phyloP scores from a whole-genome alignment of 2,888 invertebrate species.

The Thereva unica region DNA sequence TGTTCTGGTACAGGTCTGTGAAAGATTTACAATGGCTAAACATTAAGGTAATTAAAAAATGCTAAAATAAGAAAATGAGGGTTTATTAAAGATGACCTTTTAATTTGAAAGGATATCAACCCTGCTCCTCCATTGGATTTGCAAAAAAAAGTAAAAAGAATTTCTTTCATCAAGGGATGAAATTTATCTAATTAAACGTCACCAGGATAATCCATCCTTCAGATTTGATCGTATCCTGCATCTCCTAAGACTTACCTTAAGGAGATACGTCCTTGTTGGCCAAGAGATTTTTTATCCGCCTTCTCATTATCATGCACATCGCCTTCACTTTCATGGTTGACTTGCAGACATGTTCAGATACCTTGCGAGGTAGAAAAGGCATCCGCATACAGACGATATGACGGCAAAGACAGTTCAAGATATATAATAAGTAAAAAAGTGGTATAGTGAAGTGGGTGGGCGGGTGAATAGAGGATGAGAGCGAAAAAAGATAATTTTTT shows the following conservation, averaged over 20 bases:
- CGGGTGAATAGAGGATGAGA: not conserved
- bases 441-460: not conserved
- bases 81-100: not conserved
- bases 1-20: slow-evolving; percentile 21
- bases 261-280: not conserved
- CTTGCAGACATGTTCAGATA: slow-evolving; percentile 19
- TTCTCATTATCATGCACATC: slow-evolving; percentile 31
- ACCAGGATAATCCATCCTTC: too few species aligned
- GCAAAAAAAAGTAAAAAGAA: too few species aligned
- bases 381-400: slow-evolving; percentile 19
- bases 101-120: too few species aligned
- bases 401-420: slow-evolving; percentile 18
- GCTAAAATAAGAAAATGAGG: slow-evolving; percentile 19
- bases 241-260: too few species aligned
- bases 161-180: too few species aligned
- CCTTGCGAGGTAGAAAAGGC: slow-evolving; percentile 2
- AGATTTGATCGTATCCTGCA: too few species aligned
- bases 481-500: slow-evolving; percentile 6
- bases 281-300: not conserved
- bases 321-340: slow-evolving; percentile 31
- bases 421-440: slow-evolving; percentile 34
- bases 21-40: slow-evolving; percentile 30
- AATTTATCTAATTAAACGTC: too few species aligned
- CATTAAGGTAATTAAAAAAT: slow-evolving; percentile 35
- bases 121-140: too few species aligned